phyloP scores from a whole-genome alignment of 2,888 invertebrate genomes.

The Timema cristinae region DNA sequence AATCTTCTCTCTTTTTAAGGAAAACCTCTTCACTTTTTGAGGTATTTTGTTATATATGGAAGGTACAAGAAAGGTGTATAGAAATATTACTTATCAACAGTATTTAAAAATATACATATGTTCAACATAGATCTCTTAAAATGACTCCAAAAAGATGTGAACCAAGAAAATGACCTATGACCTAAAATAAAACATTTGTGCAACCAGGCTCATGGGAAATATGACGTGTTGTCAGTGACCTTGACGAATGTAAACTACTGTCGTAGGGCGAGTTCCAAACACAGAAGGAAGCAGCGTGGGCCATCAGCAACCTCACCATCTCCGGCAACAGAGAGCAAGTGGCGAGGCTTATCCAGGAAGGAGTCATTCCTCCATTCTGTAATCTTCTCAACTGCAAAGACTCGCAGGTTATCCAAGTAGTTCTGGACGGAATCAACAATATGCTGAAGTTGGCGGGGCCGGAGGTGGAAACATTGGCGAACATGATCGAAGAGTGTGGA shows the following conservation, averaged over 20 bases:
- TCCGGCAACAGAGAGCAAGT: conserved; percentile 94
- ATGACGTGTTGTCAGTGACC: too few relatives aligned
- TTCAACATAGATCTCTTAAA: too few relatives aligned
- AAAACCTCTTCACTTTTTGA: too few relatives aligned
- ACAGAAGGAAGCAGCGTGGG: conserved; percentile 99
- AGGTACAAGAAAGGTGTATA: too few relatives aligned
- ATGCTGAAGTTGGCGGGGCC: conserved; percentile 96
- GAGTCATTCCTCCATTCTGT: conserved; percentile 95
- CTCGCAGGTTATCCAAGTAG: conserved; percentile 87
- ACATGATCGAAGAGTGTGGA: conserved; percentile 95
- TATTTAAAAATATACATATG: too few relatives aligned
- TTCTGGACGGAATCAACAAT: conserved; percentile 95
- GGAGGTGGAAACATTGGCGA: conserved; percentile 74
- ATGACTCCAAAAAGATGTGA: too few relatives aligned
- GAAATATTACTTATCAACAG: too few relatives aligned
- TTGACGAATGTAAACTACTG: not conserved
- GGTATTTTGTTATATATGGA: too few relatives aligned
- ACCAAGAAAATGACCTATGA: too few relatives aligned
- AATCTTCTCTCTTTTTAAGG: too few relatives aligned
- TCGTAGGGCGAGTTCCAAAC: conserved; percentile 88
- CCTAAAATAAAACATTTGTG: too few relatives aligned
- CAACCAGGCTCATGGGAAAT: too few relatives aligned
- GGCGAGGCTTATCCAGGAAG: conserved; percentile 78
- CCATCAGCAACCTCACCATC: conserved; percentile 97
- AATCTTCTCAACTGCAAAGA: conserved; percentile 92